Conservation (phyloP, 2,888 invertebrate genomes). For the Synanthedon formicaeformis region DNA sequence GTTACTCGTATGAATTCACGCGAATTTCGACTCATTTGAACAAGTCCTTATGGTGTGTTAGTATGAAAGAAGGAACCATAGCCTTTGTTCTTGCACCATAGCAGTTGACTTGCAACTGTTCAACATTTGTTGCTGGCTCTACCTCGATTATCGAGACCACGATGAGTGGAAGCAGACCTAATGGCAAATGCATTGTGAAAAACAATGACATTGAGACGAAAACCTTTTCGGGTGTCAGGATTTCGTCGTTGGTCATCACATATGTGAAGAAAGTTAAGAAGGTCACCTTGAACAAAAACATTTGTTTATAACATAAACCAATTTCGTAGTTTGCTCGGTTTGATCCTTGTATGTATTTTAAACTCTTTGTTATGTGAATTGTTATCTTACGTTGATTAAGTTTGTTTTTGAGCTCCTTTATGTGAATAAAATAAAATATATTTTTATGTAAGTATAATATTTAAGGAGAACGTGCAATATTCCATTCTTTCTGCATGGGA, state of each 20-base stretch:
- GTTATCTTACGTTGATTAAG: no score
- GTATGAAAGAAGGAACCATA: slow-evolving; percentile 45
- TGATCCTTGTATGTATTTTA: no score
- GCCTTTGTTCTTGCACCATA: slow-evolving; percentile 10
- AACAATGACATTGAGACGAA: slow-evolving; percentile 91
- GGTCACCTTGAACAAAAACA: slow-evolving; percentile 74
- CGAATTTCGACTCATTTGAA: no score
- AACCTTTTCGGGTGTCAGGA: slow-evolving; percentile 83
- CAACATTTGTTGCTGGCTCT: slow-evolving; percentile 30
- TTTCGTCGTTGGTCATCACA: slow-evolving; percentile 74
- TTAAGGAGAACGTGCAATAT: no score
- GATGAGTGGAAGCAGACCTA: slow-evolving; percentile 84
- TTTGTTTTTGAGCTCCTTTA: no score
- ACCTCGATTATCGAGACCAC: slow-evolving; percentile 83
- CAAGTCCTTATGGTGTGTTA: slow-evolving; percentile 18
- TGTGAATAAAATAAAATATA: no score
- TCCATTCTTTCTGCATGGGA: no score
- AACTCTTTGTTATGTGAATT: no score
- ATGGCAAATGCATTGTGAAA: slow-evolving; percentile 87
- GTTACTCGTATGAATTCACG: no score
- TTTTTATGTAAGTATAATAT: no score
- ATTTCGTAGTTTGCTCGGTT: no score
- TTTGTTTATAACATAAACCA: neutral
- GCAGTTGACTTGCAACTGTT: slow-evolving; percentile 16
- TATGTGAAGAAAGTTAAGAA: slow-evolving; percentile 87